These are phyloP conservation scores for Electrophaes corylata DNA, from an alignment of 2,888 invertebrate genomes.

Conservation along the genomic window DNA sequence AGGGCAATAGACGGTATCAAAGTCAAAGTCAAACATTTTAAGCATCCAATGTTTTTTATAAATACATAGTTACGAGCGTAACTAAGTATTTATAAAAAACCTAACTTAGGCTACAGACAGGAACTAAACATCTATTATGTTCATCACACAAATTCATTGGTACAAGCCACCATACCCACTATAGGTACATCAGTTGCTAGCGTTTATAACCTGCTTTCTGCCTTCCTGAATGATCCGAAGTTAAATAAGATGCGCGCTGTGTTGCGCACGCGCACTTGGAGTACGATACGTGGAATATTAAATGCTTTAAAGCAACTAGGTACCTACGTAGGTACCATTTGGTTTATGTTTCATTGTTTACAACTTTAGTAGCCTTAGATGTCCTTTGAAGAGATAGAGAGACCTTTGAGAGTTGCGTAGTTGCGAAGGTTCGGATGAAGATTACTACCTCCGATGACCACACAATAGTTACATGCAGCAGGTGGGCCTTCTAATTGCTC, in stretches of 20 bases:
- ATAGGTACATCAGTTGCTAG: background rate
- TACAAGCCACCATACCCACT: background rate
- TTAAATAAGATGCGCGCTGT: conserved; percentile 19
- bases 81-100: too few species aligned
- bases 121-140: too few species aligned
- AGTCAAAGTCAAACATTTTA: too few species aligned
- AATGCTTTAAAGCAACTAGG: conserved; percentile 13
- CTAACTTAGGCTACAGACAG: too few species aligned
- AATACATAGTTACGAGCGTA: too few species aligned
- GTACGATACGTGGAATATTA: conserved; percentile 24
- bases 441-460: too few species aligned
- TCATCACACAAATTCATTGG: too few species aligned
- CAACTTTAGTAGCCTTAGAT: conserved; percentile 1
- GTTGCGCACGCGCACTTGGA: conserved; percentile 23
- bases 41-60: too few species aligned
- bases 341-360: conserved; percentile 14
- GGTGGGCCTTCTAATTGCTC: too few species aligned
- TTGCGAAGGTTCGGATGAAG: background rate
- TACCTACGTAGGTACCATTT: background rate
- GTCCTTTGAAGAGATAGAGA: background rate
- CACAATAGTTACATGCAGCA: too few species aligned
- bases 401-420: background rate
- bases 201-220: conserved; percentile 3
- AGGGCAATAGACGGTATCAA: too few species aligned
- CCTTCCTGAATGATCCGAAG: background rate